Base-by-base conservation (phyloP, 2,797 vertebrate genomes). In the Bovichtus variegatus region DNA sequence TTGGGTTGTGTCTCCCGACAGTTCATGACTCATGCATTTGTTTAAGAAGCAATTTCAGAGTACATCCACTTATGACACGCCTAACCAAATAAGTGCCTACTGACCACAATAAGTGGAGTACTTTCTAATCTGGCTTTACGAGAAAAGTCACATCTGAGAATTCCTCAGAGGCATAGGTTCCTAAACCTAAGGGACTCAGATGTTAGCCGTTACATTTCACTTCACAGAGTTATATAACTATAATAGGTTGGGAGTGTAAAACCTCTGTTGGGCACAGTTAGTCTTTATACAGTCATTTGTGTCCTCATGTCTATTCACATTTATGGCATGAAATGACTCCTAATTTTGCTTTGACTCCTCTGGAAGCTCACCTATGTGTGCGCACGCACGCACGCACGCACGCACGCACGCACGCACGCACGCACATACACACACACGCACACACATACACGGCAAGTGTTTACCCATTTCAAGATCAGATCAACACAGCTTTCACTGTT, bases 281-380 rank as follows among this genome's bases (percentile, higher is more conserved):
- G 38, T 46, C 55, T 64, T 69, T 53, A 38, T 21, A 53, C 11
- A 5, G 5, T 69, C 43, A 0, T 3, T 70, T 57, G 34, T 38
- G 68, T 66, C 60, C 7, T 67, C 18, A 21, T 38, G 23, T 59
- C 13, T 38, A 46, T 29, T 65, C 54, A 69, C 38, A 38, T 43
- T 5, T 29, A 43, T 55, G 25, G 43, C 67, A 63, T 49, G 44
- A 78, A 67, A 70, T 34, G 44, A 60, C 40, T 69, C 38, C 15
- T 76, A 43, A 29, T 53, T 73, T 36, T 49, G 71, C 43, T 57
- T 58, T 44, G 34, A 47, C 31, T 54, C 41, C 47, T 61, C 16
- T 9, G n/a, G 31, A 67, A 51, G 58, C 44, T 71, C 51, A 53
- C 51, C 63, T 75, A 60, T 77, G 50, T 47, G n/a, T n/a, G n/a